A percentile compares a stretch with the other conserved stretches of the same genome.
These are phyloP conservation scores for Archivesica marissinica DNA, from an alignment of 1,140 invertebrate genomes.

Conservation along the genomic window DNA sequence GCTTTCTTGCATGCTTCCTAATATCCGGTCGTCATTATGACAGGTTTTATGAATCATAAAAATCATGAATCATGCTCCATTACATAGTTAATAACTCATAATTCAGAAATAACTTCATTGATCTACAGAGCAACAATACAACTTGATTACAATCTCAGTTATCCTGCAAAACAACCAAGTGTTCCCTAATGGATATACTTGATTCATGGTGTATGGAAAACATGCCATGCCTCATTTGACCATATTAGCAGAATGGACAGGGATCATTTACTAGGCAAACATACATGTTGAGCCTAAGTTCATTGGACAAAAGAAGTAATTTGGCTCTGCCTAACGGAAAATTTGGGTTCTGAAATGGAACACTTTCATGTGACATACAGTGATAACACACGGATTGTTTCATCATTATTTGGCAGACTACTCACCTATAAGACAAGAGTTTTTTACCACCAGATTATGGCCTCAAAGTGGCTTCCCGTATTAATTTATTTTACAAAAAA, in stretches of 20 bases:
- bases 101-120: not conserved
- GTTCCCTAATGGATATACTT: not conserved
- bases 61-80: not conserved
- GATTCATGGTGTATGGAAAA: not conserved
- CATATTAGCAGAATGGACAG: not conserved
- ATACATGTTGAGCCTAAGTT: too few species aligned
- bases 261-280: not conserved
- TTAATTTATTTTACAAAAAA: too few species aligned
- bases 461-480: too few species aligned
- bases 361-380: too few species aligned
- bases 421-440: too few species aligned
- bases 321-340: too few species aligned
- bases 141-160: too few species aligned
- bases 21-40: not conserved
- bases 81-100: not conserved
- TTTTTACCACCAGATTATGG: too few species aligned
- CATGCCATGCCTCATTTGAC: constrained; percentile 2
- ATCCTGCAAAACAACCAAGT: constrained; percentile 22
- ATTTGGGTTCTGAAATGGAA: too few species aligned
- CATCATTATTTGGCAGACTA: too few species aligned
- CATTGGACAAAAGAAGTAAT: too few species aligned
- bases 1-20: not conserved
- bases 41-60: not conserved
- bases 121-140: constrained; percentile 1
- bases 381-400: too few species aligned